Percentiles rank a stretch among this genome's conserved stretches.
Evolutionary conservation across 2,113 vertebrate genomes (phyloP).

Genomic region (Phycodurus eques): DNA sequence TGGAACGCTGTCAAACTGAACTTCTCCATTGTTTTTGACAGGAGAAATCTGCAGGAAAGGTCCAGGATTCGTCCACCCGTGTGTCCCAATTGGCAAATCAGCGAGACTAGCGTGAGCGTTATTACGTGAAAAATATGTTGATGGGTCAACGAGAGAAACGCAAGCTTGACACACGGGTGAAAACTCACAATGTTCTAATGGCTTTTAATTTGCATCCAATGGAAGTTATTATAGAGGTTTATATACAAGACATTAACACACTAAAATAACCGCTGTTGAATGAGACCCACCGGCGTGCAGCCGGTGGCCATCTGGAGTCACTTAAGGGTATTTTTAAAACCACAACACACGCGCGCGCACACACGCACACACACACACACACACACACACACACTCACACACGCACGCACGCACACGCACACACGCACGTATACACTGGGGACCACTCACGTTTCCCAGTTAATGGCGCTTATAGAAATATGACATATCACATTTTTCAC

Average conservation of each 20-base stretch:
- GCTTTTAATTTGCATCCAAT: slow-evolving; percentile 57
- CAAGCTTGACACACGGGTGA: slow-evolving; percentile 29
- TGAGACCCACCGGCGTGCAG: slow-evolving; percentile 57
- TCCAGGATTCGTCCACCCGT: slow-evolving; percentile 1
- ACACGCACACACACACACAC: slow-evolving; percentile 20
- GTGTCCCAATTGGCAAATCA: slow-evolving; percentile 34
- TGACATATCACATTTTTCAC: slow-evolving; percentile 24
- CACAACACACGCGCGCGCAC: slow-evolving; percentile 45
- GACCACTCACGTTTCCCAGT: slow-evolving; percentile 25
- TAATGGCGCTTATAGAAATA: slow-evolving; percentile 51
- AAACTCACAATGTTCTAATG: slow-evolving; percentile 16
- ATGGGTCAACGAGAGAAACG: slow-evolving; percentile 35
- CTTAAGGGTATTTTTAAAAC: slow-evolving; percentile 66
- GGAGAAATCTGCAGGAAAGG: not conserved
- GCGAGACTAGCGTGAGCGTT: slow-evolving; percentile 39
- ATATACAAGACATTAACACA: slow-evolving; percentile 67
- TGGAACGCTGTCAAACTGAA: slow-evolving; percentile 17
- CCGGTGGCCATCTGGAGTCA: slow-evolving; percentile 70
- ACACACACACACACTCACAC: slow-evolving; percentile 39
- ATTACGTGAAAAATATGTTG: slow-evolving; percentile 34
- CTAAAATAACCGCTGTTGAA: slow-evolving; percentile 61
- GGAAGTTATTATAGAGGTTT: slow-evolving; percentile 64
- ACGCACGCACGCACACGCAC: slow-evolving; percentile 27
- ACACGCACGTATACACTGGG: slow-evolving; percentile 27
- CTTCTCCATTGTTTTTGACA: slow-evolving; percentile 17